Evolutionary conservation across 2,113 vertebrate species (phyloP).

Genomic region (Recurvirostra avosetta): DNA sequence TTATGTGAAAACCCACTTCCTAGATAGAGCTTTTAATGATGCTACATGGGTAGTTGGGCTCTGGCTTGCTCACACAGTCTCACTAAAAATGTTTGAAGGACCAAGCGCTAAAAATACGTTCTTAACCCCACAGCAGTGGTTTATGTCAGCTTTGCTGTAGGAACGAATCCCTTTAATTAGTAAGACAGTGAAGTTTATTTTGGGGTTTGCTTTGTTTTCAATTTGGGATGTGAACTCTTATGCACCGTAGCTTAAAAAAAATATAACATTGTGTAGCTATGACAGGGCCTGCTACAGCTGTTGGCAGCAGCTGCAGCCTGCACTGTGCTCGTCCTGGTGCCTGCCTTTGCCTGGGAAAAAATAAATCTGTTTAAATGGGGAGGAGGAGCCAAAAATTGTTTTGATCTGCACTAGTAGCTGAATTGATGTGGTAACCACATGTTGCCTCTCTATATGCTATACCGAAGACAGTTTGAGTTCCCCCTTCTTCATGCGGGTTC

Average conservation of each 20-base stretch:
- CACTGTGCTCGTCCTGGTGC: not conserved
- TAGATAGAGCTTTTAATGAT: not conserved
- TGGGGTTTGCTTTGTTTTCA: slow-evolving; percentile 27
- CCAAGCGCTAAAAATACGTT: not conserved
- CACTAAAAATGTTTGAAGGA: not conserved
- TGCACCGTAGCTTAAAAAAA: not conserved
- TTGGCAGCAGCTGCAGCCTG: not conserved
- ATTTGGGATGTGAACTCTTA: not conserved
- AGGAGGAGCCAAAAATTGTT: not conserved
- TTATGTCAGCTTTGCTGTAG: slow-evolving; percentile 17
- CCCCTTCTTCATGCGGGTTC: fast-evolving
- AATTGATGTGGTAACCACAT: not conserved
- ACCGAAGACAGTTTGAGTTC: not conserved
- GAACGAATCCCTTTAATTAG: slow-evolving; percentile 32
- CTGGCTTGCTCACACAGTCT: not conserved
- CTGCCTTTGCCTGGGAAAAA: not conserved
- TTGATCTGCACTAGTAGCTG: not conserved
- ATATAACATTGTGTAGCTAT: not conserved
- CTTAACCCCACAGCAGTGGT: not conserved
- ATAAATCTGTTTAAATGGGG: fast-evolving
- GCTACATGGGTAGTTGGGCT: not conserved
- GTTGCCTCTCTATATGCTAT: fast-evolving
- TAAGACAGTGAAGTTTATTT: slow-evolving; percentile 3
- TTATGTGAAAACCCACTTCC: not conserved
- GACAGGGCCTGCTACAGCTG: not conserved